phyloP scores from a whole-genome alignment of 2,797 vertebrate genomes.

The Heliangelus exortis region DNA sequence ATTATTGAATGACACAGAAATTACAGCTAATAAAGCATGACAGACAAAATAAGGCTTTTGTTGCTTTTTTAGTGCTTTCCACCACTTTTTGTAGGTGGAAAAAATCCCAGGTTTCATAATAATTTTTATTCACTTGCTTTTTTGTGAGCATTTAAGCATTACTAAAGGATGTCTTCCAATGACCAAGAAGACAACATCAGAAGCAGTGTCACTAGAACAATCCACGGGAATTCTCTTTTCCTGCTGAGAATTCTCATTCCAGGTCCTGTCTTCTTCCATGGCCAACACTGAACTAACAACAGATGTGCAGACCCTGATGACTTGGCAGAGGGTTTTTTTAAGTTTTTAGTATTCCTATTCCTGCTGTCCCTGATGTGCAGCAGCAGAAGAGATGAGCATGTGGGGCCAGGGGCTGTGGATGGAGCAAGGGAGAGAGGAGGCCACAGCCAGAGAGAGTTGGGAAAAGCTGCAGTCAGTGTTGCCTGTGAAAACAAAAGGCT shows the following conservation, averaged over 20 bases:
- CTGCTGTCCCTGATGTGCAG: background rate
- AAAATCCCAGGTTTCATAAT: background rate
- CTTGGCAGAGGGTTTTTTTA: background rate
- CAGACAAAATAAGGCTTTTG: slow-evolving; percentile 33
- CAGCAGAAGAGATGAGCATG: background rate
- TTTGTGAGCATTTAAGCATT: background rate
- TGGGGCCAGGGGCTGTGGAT: rapidly evolving
- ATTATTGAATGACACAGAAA: slow-evolving; percentile 31
- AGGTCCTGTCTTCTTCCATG: background rate
- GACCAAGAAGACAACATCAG: background rate
- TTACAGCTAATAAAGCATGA: slow-evolving; percentile 53
- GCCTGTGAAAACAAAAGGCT: background rate
- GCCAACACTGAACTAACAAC: background rate
- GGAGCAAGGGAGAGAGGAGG: background rate
- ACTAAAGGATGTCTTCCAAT: background rate
- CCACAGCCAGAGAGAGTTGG: background rate
- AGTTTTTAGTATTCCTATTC: background rate
- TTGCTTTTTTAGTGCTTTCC: too few species aligned
- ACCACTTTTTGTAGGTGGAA: too few species aligned
- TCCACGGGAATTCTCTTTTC: background rate
- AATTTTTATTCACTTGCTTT: background rate
- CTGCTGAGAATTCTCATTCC: background rate
- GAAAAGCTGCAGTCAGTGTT: background rate
- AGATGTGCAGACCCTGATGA: background rate
- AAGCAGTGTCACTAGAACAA: background rate